Evolutionary conservation across 2,888 invertebrate species (phyloP), one percentile per base, ranked within the genome.

Genomic region (Thymelicus sylvestris): DNA sequence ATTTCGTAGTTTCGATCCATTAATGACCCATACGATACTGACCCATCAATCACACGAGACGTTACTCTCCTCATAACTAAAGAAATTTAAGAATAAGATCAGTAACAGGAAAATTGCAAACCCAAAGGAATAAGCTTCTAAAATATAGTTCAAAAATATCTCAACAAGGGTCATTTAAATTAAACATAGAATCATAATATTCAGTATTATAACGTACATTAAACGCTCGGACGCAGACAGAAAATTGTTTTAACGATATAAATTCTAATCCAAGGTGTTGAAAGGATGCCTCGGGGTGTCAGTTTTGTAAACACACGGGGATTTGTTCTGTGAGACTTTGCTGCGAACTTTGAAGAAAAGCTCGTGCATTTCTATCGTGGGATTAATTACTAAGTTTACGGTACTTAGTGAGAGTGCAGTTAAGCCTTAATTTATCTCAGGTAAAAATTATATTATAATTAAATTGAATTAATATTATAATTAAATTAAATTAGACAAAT

Each of bases 181-280:
- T 52, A 61, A 67, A 62, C 31, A 19, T 15, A 68, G 41, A 7
- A 59, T 41, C n/a, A 50, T 69, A 59, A 63, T 55, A 52, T 55
- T 55, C 55, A 48, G 38, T 63, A 63, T 19, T 69, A 64, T 69
- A 63, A 57, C 24, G 31, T 39, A 57, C 63, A 64, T 57, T 38
- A 48, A 67, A 64, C 24, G 68, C n/a, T 63, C 62, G 63, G 63
- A 63, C 63, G 13, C 39, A 24, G 12, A 31, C 24, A 6, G 48
- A 41, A 44, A 38, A 57, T 69, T 63, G 24, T 15, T 15, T 48
- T 63, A 10, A 57, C 39, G 57, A 57, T 63, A 63, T 69, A 69
- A 69, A 69, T 69, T 69, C 63, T 69, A 47, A 64, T 68, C 47
- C 68, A 57, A 64, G 55, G 68, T 69, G 68, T 69, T n/a, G 38